Evolutionary conservation across 2,113 vertebrate species (phyloP).

Genomic region (Psephotus haematonotus): DNA sequence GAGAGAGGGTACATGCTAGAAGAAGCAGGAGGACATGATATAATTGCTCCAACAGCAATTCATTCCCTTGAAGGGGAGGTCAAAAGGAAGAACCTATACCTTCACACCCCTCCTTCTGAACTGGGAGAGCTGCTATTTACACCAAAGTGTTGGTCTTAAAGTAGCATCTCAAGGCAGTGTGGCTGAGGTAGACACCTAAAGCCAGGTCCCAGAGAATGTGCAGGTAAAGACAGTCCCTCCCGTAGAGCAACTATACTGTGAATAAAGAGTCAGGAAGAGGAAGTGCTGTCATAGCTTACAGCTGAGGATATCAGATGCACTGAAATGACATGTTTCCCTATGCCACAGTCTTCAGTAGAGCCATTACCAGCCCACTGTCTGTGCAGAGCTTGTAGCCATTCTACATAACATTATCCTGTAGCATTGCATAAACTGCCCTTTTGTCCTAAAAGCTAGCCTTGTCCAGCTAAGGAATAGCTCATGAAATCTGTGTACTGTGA

Average conservation of each 20-base stretch:
- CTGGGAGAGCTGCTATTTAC: not conserved
- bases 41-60: not conserved
- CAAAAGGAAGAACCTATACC: not conserved
- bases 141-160: not conserved
- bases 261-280: not conserved
- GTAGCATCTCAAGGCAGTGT: not conserved
- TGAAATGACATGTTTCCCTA: not conserved
- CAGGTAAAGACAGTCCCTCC: not conserved
- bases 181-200: not conserved
- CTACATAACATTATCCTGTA: not conserved
- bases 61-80: not conserved
- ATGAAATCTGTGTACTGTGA: not conserved
- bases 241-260: not conserved
- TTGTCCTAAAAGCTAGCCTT: not conserved
- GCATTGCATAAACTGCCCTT: not conserved
- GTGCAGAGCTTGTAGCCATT: not conserved
- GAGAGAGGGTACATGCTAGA: not conserved
- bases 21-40: not conserved
- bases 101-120: not conserved
- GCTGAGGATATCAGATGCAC: not conserved
- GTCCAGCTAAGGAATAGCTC: not conserved
- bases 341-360: accelerated
- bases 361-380: not conserved
- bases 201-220: not conserved
- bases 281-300: not conserved